phyloP scores from a whole-genome alignment of 1,140 invertebrate species.

The Stegodyphus mimosarum region DNA sequence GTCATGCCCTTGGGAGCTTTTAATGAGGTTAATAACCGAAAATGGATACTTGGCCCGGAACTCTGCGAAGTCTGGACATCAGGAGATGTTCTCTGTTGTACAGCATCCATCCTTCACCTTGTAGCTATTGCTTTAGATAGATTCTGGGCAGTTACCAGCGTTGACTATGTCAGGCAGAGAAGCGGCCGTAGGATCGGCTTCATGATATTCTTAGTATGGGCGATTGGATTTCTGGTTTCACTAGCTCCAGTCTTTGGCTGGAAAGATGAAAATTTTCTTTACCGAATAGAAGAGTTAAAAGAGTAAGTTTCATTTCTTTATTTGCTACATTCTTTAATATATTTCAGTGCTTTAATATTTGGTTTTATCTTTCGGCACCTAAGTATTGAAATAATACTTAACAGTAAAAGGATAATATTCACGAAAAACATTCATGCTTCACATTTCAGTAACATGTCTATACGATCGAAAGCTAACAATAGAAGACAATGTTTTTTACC shows the following conservation, averaged over 20 bases:
- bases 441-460: no score
- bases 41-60: slow-evolving; percentile 86
- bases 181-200: slow-evolving; percentile 83
- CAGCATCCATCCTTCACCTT: slow-evolving; percentile 88
- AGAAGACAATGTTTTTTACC: no score
- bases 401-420: no score
- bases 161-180: slow-evolving; percentile 93
- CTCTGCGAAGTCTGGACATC: slow-evolving; percentile 94
- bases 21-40: slow-evolving; percentile 77
- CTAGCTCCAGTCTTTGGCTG: slow-evolving; percentile 85
- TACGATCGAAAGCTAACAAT: no score
- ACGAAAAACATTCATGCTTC: no score
- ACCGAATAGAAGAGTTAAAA: slow-evolving; percentile 81
- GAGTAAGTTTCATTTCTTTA: slow-evolving; percentile 65
- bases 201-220: slow-evolving; percentile 92
- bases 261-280: slow-evolving; percentile 88
- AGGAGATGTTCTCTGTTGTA: slow-evolving; percentile 91
- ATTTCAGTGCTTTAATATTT: no score
- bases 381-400: no score
- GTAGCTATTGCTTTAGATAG: slow-evolving; percentile 91
- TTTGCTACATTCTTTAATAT: no score
- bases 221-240: slow-evolving; percentile 85
- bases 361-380: no score
- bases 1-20: slow-evolving; percentile 89
- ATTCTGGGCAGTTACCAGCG: slow-evolving; percentile 96